Conservation (phyloP, 2,888 invertebrate species). For the Mesorhabditis belari region DNA sequence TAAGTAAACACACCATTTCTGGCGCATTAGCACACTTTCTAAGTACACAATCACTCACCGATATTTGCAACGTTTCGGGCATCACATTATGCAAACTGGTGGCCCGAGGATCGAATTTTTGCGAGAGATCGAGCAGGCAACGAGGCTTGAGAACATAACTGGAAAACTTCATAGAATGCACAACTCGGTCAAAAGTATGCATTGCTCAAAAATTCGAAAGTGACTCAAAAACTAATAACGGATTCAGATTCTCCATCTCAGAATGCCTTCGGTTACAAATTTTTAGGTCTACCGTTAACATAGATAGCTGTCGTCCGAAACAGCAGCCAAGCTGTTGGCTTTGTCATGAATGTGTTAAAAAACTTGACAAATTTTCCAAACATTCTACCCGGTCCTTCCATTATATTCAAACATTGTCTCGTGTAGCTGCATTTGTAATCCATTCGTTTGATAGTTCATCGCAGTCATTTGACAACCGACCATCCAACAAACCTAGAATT, state of each 20-base stretch:
- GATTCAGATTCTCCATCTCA: too few relatives aligned
- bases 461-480: constrained; percentile 86
- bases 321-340: neutral
- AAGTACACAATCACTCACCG: neutral
- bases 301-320: neutral
- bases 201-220: neutral
- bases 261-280: neutral
- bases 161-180: neutral
- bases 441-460: constrained; percentile 62
- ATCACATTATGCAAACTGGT: constrained; percentile 2
- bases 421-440: constrained; percentile 80
- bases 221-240: neutral
- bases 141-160: constrained; percentile 9
- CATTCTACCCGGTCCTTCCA: constrained; percentile 69
- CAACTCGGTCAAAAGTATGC: too few relatives aligned
- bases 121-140: constrained; percentile 1
- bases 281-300: neutral
- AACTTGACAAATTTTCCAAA: neutral
- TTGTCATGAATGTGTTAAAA: neutral
- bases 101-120: constrained; percentile 5
- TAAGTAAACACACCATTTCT: too few relatives aligned
- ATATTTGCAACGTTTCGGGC: constrained; percentile 4
- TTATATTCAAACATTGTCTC: constrained; percentile 85
- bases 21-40: neutral
- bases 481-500: constrained; percentile 70